Evolutionary conservation across 2,113 vertebrate species (phyloP), one percentile per base, ranked within the genome.

Genomic region (Leiothrix lutea): DNA sequence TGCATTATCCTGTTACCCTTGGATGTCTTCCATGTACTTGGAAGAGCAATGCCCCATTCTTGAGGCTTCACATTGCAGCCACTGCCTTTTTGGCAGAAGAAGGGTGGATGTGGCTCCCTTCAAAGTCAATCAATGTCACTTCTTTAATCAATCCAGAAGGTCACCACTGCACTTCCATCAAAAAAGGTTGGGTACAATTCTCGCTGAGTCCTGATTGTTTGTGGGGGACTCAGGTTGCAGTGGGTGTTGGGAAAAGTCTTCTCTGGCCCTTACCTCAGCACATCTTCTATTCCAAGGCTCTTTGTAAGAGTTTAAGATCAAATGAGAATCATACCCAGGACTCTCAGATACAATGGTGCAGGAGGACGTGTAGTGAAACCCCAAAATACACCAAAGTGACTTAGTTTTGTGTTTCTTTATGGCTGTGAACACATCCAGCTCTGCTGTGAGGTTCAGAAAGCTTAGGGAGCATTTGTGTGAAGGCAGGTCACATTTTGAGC

Each of bases 21-120:
- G 96, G 96, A 97, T 71, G 96, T 36, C 95, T 94, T 96, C 96
- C 96, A 96, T 48, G 94, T 93, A 96, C 96, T 96, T 95, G 93
- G 93, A 86, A 80, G 88, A 97, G 75, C 92, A 96, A 57, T 90
- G 94, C 74, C 94, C 93, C 93, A 88, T 69, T 90, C 93, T 94
- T 93, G 85, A 96, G 90, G 95, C 95, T 95, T 96, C 90, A 87
- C 92, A 72, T 92, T 96, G 95, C 95, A 97, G 94, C 93, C 95
- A 91, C 93, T 88, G 85, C 75, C 90, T 93, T 94, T 95, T 95
- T 96, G 94, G 94, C 94, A 96, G 90, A 96, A 93, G 81, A 90
- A 96, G 67, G 96, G 93, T 95, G 96, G 96, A 96, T 94, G 93
- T 96, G 93, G 94, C 93, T 97, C 96, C 71, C 79, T 96, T 94